These are phyloP conservation scores for Leptocoma aspasia DNA, from an alignment of 2,113 vertebrate genomes.

Conservation along the genomic window DNA sequence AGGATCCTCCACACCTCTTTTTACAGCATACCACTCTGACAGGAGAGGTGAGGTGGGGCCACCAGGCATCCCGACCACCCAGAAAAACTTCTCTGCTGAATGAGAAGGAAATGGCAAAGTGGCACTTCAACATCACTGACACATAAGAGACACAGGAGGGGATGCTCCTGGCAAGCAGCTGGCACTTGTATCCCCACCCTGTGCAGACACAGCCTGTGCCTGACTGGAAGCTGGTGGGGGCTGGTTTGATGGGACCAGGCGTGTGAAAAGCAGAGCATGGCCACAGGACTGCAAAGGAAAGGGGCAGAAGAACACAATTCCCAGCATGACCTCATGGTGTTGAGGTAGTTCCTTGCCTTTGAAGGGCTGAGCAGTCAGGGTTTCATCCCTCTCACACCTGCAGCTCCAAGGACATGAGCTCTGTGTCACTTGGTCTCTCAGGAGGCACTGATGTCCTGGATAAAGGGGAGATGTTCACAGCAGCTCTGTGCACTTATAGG, in stretches of 20 bases:
- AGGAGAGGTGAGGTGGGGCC: background rate
- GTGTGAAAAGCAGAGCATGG: background rate
- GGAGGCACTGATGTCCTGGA: background rate
- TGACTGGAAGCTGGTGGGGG: background rate
- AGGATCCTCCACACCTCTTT: background rate
- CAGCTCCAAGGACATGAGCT: background rate
- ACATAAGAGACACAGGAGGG: rapidly evolving
- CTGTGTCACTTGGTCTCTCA: background rate
- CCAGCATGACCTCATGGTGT: background rate
- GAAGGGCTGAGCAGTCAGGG: background rate
- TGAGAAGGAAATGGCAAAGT: background rate
- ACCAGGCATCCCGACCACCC: background rate
- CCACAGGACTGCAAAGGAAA: background rate
- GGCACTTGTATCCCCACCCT: background rate
- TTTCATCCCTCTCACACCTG: background rate
- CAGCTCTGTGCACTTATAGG: rapidly evolving
- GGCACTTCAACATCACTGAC: background rate
- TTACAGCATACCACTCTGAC: background rate
- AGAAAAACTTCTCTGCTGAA: background rate
- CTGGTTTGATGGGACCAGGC: background rate
- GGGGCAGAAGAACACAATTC: background rate
- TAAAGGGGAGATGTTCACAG: background rate
- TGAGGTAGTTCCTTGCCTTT: background rate
- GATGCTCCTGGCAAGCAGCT: background rate
- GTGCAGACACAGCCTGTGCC: background rate